Base-by-base conservation (phyloP, 2,888 invertebrate genomes). In the Fissipunctia ypsillon region DNA sequence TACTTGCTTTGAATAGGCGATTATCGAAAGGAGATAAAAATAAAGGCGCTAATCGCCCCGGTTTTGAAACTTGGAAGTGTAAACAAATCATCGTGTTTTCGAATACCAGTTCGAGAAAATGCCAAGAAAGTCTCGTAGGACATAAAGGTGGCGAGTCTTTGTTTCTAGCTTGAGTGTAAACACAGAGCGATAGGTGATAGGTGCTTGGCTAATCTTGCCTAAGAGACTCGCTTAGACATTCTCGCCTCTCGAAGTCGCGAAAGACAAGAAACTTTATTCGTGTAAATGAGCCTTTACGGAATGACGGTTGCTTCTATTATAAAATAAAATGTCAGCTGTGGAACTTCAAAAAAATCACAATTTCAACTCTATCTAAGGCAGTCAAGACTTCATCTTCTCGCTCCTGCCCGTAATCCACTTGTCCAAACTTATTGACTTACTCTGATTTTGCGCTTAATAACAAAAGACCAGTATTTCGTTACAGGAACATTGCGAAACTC, bases 231-330 rank as follows among this genome's bases (percentile, higher is more conserved):
- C n/a, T n/a, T n/a, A n/a, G n/a, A n/a, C n/a, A n/a, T n/a, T n/a
- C n/a, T n/a, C n/a, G n/a, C n/a, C n/a, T n/a, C n/a, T n/a, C n/a
- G n/a, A n/a, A n/a, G n/a, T n/a, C n/a, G n/a, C n/a, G n/a, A n/a
- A n/a, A n/a, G n/a, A n/a, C n/a, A n/a, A n/a, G n/a, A n/a, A n/a
- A n/a, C n/a, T n/a, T n/a, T n/a, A n/a, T n/a, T n/a, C n/a, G 3
- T 48, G 31, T 43, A 65, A 16, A 64, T 54, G 19, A 75, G 25
- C 38, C 22, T 22, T 64, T 57, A 35, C 54, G 25, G 22, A 48
- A 25, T 74, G 10, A 48, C 48, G 0, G 57, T 56, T 54, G n/a
- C 7, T 73, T 38, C 43, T 43, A 59, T 6, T 12, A 52, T n/a
- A 19, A n/a, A 63, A 43, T 73, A n/a, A n/a, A 38, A 45, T 48